Percentiles rank a stretch among this genome's conserved stretches.
These are phyloP conservation scores for Trichonephila clavipes DNA, from an alignment of 1,140 invertebrate genomes.

Conservation along the genomic window DNA sequence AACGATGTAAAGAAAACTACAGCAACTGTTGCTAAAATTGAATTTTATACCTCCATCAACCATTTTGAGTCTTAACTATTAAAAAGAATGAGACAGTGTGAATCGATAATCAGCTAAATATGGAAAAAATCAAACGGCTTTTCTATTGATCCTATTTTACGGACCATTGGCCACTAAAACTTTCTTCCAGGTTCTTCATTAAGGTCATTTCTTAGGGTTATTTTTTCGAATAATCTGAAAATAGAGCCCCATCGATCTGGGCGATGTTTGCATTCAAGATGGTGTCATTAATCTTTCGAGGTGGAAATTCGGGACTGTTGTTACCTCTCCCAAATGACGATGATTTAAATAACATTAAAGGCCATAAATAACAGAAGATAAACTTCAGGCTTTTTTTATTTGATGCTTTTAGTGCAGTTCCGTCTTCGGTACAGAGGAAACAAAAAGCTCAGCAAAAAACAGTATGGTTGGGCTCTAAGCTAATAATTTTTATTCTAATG, in stretches of 20 bases:
- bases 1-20: no score
- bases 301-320: neutral
- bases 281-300: neutral
- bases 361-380: neutral
- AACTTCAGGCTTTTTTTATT: neutral
- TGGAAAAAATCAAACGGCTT: neutral
- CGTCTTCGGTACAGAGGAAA: no score
- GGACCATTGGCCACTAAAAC: neutral
- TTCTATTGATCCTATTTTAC: slow-evolving; percentile 1
- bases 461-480: no score
- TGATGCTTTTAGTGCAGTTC: neutral
- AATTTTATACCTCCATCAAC: neutral
- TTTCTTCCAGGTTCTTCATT: neutral
- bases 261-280: slow-evolving; percentile 28
- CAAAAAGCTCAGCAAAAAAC: no score
- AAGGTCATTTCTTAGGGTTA: neutral
- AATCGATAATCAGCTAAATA: slow-evolving; percentile 20
- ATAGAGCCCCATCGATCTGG: neutral
- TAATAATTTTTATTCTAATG: no score
- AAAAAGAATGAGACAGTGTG: neutral
- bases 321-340: neutral
- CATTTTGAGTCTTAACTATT: neutral
- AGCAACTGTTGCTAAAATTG: neutral
- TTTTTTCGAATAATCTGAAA: neutral
- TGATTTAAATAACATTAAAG: neutral